Evolutionary conservation across 1,140 invertebrate genomes (phyloP), one percentile per base, ranked within the genome.

Genomic region (Musca domestica): DNA sequence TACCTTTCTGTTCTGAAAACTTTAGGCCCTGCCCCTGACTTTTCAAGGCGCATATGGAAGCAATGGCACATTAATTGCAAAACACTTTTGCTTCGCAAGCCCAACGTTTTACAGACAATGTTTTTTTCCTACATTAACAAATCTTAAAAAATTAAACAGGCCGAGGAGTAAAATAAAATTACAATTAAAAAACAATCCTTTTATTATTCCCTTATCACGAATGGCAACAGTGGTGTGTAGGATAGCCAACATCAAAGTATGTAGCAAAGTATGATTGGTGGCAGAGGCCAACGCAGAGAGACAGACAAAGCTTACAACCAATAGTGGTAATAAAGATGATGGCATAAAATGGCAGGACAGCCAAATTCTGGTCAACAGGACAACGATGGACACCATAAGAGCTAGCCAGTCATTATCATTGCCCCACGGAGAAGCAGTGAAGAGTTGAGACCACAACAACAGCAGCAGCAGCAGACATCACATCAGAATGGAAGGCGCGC

Each of bases 81-180:
- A n/a, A n/a, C n/a, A n/a, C n/a, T n/a, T n/a, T n/a, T n/a, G n/a
- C n/a, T n/a, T n/a, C n/a, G n/a, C n/a, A n/a, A n/a, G n/a, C n/a
- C n/a, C n/a, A n/a, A n/a, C n/a, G n/a, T n/a, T n/a, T 30, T 30
- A 30, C 9, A 30, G 27, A 30, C 27, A 41, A 41, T 10, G 34
- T 41, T 4, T 30, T 30, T 30, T 30, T 12, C 10, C 34, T 41
- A 41, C 34, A 41, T 41, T 2, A 5, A 41, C 5, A 41, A 41
- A 10, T 12, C 34, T 41, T 41, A 12, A 41, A 41, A 41, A 3
- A 41, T 61, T 56, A 61, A 61, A 61, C n/a, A 30, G 17, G 14
- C 56, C 56, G 34, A 34, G 41, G 56, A 34, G 56, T 61, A 61
- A 61, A 61, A 61, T 61, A 61, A 61, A 61, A 61, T 61, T 61